These are phyloP conservation scores for Eumaeus atala DNA, from an alignment of 1,140 invertebrate genomes.

Conservation along the genomic window DNA sequence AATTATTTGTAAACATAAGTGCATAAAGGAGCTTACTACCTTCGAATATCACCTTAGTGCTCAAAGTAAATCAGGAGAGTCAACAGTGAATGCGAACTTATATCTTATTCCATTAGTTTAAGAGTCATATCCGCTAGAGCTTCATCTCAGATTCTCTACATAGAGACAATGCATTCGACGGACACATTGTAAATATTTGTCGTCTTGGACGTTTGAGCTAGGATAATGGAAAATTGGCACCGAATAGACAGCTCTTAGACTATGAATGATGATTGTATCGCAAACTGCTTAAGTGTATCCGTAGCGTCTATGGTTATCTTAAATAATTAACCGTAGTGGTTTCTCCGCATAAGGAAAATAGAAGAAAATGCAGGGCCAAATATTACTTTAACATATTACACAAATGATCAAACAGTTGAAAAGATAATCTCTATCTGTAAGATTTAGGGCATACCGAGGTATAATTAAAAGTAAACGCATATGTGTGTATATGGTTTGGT, in stretches of 20 bases:
- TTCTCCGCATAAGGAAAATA: too few relatives aligned
- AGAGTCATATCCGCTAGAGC: neutral
- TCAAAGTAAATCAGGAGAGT: conserved; percentile 13
- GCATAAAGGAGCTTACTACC: conserved; percentile 10
- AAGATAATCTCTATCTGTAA: too few relatives aligned
- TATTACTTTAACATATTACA: too few relatives aligned
- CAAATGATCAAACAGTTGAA: too few relatives aligned
- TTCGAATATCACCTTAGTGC: conserved; percentile 16
- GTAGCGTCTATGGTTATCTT: conserved; percentile 12
- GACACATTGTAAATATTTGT: conserved; percentile 58
- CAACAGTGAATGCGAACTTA: conserved; percentile 1
- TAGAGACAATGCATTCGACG: conserved; percentile 44
- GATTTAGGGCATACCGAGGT: too few relatives aligned
- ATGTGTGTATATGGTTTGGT: too few relatives aligned
- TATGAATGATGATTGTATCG: conserved; percentile 44
- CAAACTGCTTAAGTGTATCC: conserved; percentile 25
- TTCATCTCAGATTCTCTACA: conserved; percentile 26
- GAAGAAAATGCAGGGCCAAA: too few relatives aligned
- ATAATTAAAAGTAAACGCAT: too few relatives aligned
- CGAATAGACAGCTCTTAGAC: conserved; percentile 44
- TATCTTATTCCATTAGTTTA: conserved; percentile 12
- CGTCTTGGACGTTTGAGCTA: conserved; percentile 42
- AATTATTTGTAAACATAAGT: conserved; percentile 9
- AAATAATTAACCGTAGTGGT: too few relatives aligned
- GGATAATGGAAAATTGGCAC: conserved; percentile 60